Evolutionary conservation across 2,797 vertebrate genomes (phyloP).

Genomic region (Salarias fasciatus): DNA sequence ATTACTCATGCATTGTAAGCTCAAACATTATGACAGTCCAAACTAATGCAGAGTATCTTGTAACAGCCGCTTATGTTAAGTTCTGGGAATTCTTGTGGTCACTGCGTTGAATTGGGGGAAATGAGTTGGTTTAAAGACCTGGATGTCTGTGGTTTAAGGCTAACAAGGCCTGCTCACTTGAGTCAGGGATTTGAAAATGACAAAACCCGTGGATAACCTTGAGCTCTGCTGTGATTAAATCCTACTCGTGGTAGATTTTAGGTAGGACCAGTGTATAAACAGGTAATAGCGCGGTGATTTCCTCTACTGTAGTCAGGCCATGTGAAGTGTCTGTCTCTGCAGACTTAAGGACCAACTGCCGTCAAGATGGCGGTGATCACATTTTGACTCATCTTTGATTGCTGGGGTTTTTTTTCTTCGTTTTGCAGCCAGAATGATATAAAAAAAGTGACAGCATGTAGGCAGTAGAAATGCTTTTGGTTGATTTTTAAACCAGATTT

Average conservation of each 20-base stretch:
- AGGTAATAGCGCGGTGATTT: too few relatives aligned
- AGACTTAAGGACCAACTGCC: neutral
- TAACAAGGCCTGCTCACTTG: too few relatives aligned
- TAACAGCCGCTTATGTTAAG: neutral
- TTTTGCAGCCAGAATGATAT: neutral
- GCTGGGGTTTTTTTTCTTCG: neutral
- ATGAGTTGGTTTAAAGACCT: neutral
- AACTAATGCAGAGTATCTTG: neutral
- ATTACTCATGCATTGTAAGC: neutral
- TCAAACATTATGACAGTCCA: neutral
- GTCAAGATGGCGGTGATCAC: neutral
- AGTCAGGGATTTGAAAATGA: too few relatives aligned
- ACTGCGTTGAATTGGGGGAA: neutral
- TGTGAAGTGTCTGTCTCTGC: neutral
- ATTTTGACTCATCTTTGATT: slow-evolving; percentile 4
- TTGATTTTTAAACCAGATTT: neutral
- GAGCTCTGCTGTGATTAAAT: too few relatives aligned
- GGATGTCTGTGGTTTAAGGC: too few relatives aligned
- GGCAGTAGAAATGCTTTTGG: neutral
- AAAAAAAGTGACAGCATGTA: neutral
- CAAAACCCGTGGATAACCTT: too few relatives aligned
- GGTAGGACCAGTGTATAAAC: too few relatives aligned
- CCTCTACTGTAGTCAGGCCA: too few relatives aligned
- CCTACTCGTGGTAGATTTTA: too few relatives aligned
- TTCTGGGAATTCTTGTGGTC: neutral